Conservation (phyloP, 1,140 invertebrate genomes). For the Brachionus angularis region DNA sequence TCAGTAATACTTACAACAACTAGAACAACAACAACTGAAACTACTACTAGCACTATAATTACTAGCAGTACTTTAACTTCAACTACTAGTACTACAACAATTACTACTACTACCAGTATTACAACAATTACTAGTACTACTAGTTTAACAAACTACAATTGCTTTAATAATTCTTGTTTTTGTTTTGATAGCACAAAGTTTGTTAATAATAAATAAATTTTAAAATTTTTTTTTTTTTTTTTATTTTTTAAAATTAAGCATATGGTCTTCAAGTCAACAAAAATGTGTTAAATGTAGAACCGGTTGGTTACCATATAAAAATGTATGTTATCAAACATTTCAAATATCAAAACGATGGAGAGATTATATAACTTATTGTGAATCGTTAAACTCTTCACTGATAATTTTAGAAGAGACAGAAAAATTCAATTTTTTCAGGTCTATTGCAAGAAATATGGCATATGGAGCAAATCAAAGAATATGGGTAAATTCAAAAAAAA, state of each 20-base stretch:
- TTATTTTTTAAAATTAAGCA: not conserved
- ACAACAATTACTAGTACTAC: not conserved
- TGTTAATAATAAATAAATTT: not conserved
- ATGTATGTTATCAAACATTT: not conserved
- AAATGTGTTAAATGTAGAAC: conserved; percentile 9
- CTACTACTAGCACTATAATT: not conserved
- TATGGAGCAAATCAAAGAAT: no score
- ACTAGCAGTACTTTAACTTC: not conserved
- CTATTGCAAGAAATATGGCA: no score
- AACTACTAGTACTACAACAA: not conserved
- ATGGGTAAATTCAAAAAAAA: no score
- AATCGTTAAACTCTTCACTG: not conserved
- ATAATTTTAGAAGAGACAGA: not conserved
- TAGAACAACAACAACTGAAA: not conserved
- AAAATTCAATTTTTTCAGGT: no score
- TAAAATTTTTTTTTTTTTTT: not conserved
- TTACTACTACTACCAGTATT: not conserved
- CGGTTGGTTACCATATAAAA: conserved; percentile 4
- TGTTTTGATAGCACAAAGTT: conserved; percentile 6
- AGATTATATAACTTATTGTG: not conserved
- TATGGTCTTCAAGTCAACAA: not conserved
- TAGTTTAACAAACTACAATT: not conserved
- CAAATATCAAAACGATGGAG: not conserved
- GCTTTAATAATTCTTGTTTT: not conserved
- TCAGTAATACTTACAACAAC: no score